Base-by-base conservation (phyloP, 2,113 vertebrate species). In the Bufo bufo region DNA sequence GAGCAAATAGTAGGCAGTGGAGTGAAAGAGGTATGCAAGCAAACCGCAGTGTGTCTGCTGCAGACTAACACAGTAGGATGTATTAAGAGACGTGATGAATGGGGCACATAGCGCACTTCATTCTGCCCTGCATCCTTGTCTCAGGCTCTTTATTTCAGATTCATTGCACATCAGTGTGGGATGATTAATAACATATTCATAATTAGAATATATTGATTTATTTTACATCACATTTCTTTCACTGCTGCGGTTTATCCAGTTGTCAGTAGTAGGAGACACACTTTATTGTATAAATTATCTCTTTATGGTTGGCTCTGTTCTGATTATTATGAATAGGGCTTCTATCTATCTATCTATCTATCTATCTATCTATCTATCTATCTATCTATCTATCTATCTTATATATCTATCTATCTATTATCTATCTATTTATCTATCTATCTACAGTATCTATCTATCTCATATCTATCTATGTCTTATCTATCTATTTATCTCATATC, bases 171-270 rank as follows among this genome's bases (percentile, higher is more conserved):
- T 86, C 75, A 65, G 74, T 77, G 74, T 11, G 43, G 47, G 47
- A 86, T 86, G 85, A 86, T 86, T 86, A 78, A 86, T 86, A 66
- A 77, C 74, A 50, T 79, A 65, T 86, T 66, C 54, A 77, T 58
- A 87, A 87, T 80, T 87, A 87, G 69, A 61, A 61, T 80, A 66
- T 65, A 69, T 80, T 66, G 85, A 86, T 78, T 86, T 86, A 77
- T 86, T 61, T 77, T 77, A 47, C 85, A 65, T 86, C 43, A 4
- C 20, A 78, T 86, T 50, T 86, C 50, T 65, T 81, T 19, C 50
- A 69, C 16, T 56, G 17, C 45, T 77, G 72, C 20, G 56, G 56
- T 87, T 69, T 87, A 58, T 79, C 20, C 59, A 66, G 75, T 65
- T 79, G 75, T 79, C 17, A 23, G 61, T 52, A 66, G 13, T 78